phyloP scores from a whole-genome alignment of 35 echinoderm and acorn worm genomes.

The Apostichopus japonicus region DNA sequence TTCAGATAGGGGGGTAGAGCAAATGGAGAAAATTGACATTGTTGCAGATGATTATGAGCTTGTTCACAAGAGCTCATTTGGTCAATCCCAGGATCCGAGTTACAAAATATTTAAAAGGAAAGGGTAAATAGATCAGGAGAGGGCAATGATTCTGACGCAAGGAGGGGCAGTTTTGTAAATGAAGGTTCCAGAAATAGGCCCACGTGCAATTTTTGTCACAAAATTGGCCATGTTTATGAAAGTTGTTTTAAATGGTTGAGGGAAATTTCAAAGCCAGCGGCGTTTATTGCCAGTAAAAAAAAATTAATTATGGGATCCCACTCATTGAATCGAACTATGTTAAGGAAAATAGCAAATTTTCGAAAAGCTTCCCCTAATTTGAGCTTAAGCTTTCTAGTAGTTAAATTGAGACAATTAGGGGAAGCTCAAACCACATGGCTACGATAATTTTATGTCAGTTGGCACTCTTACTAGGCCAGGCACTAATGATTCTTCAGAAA shows the following conservation, averaged over 20 bases:
- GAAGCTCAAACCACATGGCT: background rate
- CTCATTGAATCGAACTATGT: background rate
- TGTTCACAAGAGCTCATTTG: background rate
- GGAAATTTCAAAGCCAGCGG: background rate
- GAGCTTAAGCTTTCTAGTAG: background rate
- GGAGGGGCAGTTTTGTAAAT: background rate
- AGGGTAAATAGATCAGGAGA: background rate
- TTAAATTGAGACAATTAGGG: background rate
- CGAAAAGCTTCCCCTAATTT: no score
- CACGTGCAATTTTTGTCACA: background rate
- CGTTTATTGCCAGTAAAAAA: no score
- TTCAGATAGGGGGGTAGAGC: background rate
- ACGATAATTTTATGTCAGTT: background rate
- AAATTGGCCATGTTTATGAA: background rate
- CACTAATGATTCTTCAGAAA: background rate
- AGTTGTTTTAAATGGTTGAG: background rate
- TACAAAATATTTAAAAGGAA: background rate
- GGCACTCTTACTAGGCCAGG: background rate
- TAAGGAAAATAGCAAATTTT: background rate
- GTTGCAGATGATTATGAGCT: background rate
- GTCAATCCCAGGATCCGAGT: background rate
- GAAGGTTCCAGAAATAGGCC: background rate
- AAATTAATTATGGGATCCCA: background rate
- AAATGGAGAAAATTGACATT: background rate
- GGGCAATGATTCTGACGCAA: background rate